Conservation (phyloP, 2,888 invertebrate genomes). For the Trachelus troglodyta region DNA sequence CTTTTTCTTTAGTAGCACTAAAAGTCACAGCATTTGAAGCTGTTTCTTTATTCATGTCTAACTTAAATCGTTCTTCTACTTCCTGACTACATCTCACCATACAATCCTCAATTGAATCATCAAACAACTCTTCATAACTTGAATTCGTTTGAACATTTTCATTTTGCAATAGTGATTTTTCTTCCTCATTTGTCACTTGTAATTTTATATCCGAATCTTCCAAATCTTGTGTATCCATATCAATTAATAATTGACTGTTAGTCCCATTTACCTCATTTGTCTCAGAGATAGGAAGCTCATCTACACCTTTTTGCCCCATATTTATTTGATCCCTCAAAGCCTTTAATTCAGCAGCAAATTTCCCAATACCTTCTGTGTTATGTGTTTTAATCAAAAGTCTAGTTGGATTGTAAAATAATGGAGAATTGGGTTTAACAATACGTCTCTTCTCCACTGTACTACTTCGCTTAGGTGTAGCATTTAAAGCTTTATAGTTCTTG, state of each 20-base stretch:
- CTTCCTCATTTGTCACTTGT: constrained; percentile 6
- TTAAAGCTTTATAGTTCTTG: constrained; percentile 7
- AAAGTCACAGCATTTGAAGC: not conserved
- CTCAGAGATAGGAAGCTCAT: not conserved
- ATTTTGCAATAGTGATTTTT: not conserved
- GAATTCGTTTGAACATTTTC: constrained; percentile 22
- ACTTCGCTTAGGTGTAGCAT: constrained; percentile 44
- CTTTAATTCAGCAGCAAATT: constrained; percentile 44
- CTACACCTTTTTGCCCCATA: constrained; percentile 21
- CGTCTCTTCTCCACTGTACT: constrained; percentile 43
- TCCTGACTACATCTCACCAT: constrained; percentile 55
- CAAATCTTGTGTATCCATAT: constrained; percentile 6
- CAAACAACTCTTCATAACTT: constrained; percentile 46
- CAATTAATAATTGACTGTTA: constrained; percentile 3
- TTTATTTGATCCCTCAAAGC: constrained; percentile 46
- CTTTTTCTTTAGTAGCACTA: not conserved
- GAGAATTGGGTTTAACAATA: constrained; percentile 43
- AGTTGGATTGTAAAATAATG: constrained; percentile 47
- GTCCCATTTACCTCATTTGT: not conserved
- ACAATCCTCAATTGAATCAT: constrained; percentile 49
- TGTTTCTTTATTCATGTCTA: not conserved
- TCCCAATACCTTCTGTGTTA: constrained; percentile 43
- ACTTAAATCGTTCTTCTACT: constrained; percentile 43
- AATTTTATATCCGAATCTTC: not conserved
- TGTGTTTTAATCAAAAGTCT: constrained; percentile 42